Evolutionary conservation across 2,888 invertebrate species (phyloP).

Genomic region (Slavum lentiscoides): DNA sequence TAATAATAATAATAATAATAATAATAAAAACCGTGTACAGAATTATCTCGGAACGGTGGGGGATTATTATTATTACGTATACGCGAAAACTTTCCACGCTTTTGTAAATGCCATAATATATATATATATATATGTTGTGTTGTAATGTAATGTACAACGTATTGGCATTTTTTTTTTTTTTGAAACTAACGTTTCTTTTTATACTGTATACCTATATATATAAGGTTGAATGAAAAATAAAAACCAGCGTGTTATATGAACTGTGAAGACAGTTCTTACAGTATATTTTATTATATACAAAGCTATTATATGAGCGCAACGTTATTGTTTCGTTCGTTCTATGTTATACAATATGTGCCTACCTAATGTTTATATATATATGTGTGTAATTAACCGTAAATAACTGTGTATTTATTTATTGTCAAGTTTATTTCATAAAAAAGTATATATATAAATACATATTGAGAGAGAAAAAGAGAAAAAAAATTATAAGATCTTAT

Average conservation of each 20-base stretch:
- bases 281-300: background rate
- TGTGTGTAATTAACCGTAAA: background rate
- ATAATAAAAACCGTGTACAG: no score
- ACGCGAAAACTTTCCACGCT: background rate
- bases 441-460: no score
- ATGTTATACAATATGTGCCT: background rate
- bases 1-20: no score
- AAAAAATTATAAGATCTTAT: no score
- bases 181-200: background rate
- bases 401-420: background rate
- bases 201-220: background rate
- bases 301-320: background rate
- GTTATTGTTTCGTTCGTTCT: background rate
- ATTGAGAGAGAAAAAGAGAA: no score
- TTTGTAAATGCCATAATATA: background rate
- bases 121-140: background rate
- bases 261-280: background rate
- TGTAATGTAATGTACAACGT: background rate
- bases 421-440: background rate
- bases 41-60: no score
- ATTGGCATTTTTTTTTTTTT: background rate
- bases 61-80: no score
- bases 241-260: constrained; percentile 7
- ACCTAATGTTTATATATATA: no score
- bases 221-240: background rate